A percentile compares a stretch with the other conserved stretches of the same genome.
These are phyloP conservation scores for Onychorhynchus coronatus DNA, from an alignment of 2,113 vertebrate species.

Conservation along the genomic window DNA sequence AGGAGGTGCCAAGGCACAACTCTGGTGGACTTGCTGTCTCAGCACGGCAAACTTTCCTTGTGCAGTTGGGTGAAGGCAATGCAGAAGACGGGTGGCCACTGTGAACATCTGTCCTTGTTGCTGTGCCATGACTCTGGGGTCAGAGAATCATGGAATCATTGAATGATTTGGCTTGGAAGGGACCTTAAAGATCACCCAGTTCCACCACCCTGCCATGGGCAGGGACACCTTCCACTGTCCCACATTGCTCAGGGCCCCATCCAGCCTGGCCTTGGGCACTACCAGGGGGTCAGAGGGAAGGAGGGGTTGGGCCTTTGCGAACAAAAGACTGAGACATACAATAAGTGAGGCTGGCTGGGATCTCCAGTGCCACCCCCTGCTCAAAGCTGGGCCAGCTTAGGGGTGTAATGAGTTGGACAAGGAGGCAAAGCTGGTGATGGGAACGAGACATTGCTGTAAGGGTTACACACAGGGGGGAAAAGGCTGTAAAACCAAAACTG, in stretches of 20 bases:
- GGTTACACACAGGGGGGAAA: neutral
- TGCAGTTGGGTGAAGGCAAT: neutral
- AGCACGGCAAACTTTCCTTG: neutral
- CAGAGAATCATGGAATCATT: neutral
- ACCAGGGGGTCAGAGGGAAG: neutral
- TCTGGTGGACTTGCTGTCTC: neutral
- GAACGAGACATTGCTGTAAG: neutral
- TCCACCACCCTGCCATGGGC: neutral
- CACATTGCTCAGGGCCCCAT: neutral
- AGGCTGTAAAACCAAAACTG: neutral
- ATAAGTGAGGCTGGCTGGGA: neutral
- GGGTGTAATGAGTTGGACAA: rapidly evolving
- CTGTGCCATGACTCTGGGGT: neutral
- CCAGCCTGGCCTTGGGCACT: neutral
- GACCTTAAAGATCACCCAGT: neutral
- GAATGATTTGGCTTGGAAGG: neutral
- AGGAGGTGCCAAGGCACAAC: neutral
- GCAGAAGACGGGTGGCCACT: neutral
- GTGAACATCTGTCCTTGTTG: neutral
- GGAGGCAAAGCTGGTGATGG: neutral
- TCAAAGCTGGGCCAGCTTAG: neutral
- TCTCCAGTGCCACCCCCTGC: neutral
- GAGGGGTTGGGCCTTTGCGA: neutral
- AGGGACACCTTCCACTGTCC: neutral
- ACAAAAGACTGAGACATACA: neutral